Evolutionary conservation across 2,113 vertebrate species (phyloP), one percentile per base, ranked within the genome.

Genomic region (Synchiropus splendidus): DNA sequence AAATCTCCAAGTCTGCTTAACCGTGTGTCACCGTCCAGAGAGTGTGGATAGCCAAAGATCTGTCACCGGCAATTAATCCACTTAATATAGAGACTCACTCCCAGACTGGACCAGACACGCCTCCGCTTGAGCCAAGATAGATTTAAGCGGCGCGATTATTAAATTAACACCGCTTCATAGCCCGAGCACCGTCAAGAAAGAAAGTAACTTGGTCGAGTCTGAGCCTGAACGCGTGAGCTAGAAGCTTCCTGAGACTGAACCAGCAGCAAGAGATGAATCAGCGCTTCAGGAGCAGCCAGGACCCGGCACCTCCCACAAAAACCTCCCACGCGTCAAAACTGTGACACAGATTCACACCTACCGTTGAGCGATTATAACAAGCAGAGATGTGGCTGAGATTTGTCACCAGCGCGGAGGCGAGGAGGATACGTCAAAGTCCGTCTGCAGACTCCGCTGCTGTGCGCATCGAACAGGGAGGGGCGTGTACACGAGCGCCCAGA

Each of bases 381-480:
- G 38, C 42, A 31, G 61, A 67, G 53, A 43, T 49, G 63, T n/a
- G n/a, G n/a, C n/a, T n/a, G n/a, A n/a, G n/a, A n/a, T n/a, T n/a
- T n/a, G n/a, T n/a, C n/a, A n/a, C n/a, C n/a, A n/a, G n/a, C n/a
- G n/a, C n/a, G n/a, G n/a, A n/a, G n/a, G n/a, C n/a, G n/a, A n/a
- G n/a, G 61, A 34, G 39, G 74, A 69, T 80, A 74, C 77, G 59
- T 67, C 74, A 75, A 57, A 66, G 57, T 61, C 66, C 52, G 66
- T 68, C 68, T 72, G 70, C 52, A 67, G 65, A 64, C 45, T 30
- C 49, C 41, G 38, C 58, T 46, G 33, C 56, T 48, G 67, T 36
- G 55, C 53, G 2, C 6, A 61, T 36, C 51, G 6, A 58, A 50
- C 62, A 53, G 62, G 76, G 67, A 70, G 67, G 73, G 62, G 76